phyloP scores from a whole-genome alignment of 53 echinoderm and acorn worm genomes.

The Henricia sp. region DNA sequence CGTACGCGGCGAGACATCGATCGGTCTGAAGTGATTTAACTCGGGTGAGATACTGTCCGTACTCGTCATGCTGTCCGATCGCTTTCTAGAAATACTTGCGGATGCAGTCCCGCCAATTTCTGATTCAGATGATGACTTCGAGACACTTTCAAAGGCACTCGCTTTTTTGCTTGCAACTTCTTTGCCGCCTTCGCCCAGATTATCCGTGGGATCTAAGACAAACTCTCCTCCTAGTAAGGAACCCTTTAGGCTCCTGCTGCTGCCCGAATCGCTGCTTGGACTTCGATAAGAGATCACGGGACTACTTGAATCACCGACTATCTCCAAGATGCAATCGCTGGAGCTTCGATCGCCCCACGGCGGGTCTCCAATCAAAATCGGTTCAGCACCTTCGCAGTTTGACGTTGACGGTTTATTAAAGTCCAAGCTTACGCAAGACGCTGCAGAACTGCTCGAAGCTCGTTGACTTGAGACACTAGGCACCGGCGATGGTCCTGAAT shows the following conservation, averaged over 20 bases:
- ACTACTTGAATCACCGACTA: conserved; percentile 18
- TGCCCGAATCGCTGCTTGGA: conserved; percentile 43
- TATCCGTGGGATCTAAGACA: conserved; percentile 14
- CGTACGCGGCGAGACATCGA: conserved; percentile 91
- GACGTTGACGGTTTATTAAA: conserved; percentile 54
- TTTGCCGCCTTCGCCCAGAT: not conserved
- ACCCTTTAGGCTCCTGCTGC: conserved; percentile 21
- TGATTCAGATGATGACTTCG: conserved; percentile 11
- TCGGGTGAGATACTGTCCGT: conserved; percentile 93
- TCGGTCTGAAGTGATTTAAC: conserved; percentile 94
- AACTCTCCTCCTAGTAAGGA: conserved; percentile 16
- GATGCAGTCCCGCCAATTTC: not conserved
- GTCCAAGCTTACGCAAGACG: conserved; percentile 29
- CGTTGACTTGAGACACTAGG: conserved; percentile 25
- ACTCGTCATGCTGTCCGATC: conserved; percentile 87
- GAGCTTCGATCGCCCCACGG: conserved; percentile 52
- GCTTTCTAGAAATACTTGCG: conserved; percentile 34
- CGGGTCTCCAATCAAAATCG: conserved; percentile 32
- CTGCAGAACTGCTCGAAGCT: conserved; percentile 39
- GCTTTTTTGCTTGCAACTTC: conserved; percentile 36
- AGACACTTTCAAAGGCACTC: conserved; percentile 44
- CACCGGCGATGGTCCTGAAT: conserved; percentile 1
- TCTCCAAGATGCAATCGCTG: conserved; percentile 48
- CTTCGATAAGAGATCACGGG: conserved; percentile 32
- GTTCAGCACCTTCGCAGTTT: not conserved